Percentiles rank a stretch among this genome's conserved stretches.
phyloP scores from a whole-genome alignment of 1,140 invertebrate species.

The Leptinotarsa undecemlineata region DNA sequence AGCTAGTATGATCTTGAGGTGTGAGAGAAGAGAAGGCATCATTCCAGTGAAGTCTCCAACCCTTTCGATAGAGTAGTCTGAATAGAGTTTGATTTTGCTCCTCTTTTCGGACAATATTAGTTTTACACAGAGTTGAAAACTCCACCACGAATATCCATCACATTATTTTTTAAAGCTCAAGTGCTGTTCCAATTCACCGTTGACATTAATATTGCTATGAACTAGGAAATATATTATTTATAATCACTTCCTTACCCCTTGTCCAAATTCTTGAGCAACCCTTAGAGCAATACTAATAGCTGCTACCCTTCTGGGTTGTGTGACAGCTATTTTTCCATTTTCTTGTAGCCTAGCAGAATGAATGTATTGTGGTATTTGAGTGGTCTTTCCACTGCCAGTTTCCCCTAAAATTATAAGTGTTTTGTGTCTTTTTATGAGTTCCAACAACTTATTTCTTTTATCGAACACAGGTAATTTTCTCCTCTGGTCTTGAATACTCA shows the following conservation, averaged over 20 bases:
- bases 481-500: conserved; percentile 58
- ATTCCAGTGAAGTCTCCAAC: too few species aligned
- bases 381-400: conserved; percentile 90
- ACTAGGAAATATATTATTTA: not conserved
- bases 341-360: conserved; percentile 62
- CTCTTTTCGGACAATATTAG: too few species aligned
- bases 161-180: too few species aligned
- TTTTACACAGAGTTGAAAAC: too few species aligned
- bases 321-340: conserved; percentile 73
- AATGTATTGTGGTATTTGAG: conserved; percentile 84
- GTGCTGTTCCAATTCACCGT: too few species aligned
- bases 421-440: conserved; percentile 60
- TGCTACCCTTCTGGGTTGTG: conserved; percentile 89
- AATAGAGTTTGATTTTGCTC: too few species aligned
- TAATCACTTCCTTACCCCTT: conserved; percentile 40
- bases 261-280: conserved; percentile 78
- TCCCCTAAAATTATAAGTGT: conserved; percentile 84
- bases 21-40: too few species aligned
- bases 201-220: too few species aligned
- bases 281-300: conserved; percentile 87
- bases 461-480: conserved; percentile 60
- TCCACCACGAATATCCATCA: too few species aligned
- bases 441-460: conserved; percentile 60
- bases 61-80: too few species aligned
- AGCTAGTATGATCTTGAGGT: too few species aligned